Percentiles rank a stretch among this genome's conserved stretches.
These are phyloP conservation scores for Druceiella hillmani DNA, from an alignment of 2,888 invertebrate genomes.

Conservation along the genomic window DNA sequence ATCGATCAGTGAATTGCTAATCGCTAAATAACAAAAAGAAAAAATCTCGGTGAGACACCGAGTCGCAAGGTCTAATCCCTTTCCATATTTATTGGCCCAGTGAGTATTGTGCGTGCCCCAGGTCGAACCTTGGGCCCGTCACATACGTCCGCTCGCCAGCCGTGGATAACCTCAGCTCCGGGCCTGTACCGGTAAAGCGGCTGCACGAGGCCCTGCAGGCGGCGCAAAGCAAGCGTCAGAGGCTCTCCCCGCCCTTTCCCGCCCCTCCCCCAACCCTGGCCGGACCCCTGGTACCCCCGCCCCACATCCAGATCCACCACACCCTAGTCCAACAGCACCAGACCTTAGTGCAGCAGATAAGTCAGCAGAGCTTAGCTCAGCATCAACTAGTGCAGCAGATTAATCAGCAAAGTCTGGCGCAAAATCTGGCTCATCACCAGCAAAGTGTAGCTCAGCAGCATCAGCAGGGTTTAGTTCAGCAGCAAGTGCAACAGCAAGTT, in stretches of 20 bases:
- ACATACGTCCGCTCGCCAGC: constrained; percentile 44
- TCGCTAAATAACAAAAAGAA: too few relatives aligned
- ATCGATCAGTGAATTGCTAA: too few relatives aligned
- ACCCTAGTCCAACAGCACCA: constrained; percentile 49
- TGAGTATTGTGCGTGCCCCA: too few relatives aligned
- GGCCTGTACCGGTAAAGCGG: constrained; percentile 53
- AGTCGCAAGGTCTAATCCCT: too few relatives aligned
- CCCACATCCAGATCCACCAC: constrained; percentile 46
- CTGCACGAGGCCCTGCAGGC: constrained; percentile 57
- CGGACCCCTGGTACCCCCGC: constrained; percentile 41
- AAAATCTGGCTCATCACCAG: constrained; percentile 19
- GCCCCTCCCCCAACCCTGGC: constrained; percentile 36
- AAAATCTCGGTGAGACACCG: too few relatives aligned
- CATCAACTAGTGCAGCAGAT: constrained; percentile 39
- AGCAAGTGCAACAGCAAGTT: constrained; percentile 33
- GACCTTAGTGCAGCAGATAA: constrained; percentile 47
- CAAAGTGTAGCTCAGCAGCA: constrained; percentile 31
- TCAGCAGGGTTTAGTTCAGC: constrained; percentile 9
- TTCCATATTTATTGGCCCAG: too few relatives aligned
- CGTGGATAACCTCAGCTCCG: constrained; percentile 54
- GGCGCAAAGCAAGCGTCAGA: constrained; percentile 57
- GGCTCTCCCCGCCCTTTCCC: constrained; percentile 55
- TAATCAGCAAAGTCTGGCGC: constrained; percentile 32
- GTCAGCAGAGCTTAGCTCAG: constrained; percentile 42
- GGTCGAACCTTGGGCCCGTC: too few relatives aligned